Percentiles rank a stretch among this genome's conserved stretches.
phyloP scores from a whole-genome alignment of 2,797 vertebrate genomes.

The Liasis olivaceus region DNA sequence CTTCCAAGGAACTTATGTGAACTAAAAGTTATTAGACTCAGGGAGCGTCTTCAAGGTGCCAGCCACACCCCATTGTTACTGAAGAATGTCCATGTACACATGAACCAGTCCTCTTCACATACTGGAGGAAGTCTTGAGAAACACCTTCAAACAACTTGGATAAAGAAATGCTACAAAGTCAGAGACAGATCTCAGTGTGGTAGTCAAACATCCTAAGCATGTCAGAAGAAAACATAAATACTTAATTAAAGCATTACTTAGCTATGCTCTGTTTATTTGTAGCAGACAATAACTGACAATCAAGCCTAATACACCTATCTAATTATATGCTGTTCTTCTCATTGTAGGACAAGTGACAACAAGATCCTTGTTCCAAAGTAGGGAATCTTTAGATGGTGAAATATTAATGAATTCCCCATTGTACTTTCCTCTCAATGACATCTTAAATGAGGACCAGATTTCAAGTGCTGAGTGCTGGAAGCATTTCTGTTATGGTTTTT shows the following conservation, averaged over 20 bases:
- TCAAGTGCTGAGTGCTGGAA: constrained; percentile 64
- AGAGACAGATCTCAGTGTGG: constrained; percentile 4
- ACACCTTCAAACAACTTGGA: neutral
- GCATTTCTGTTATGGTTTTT: constrained; percentile 52
- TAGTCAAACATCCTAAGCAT: constrained; percentile 33
- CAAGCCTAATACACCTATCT: constrained; percentile 61
- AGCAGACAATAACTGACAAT: constrained; percentile 58
- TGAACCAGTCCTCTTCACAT: neutral
- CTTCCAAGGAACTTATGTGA: too few species aligned
- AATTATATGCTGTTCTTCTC: constrained; percentile 65
- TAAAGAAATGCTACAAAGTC: constrained; percentile 20
- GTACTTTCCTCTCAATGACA: constrained; percentile 63
- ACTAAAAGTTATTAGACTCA: too few species aligned
- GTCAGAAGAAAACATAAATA: constrained; percentile 43
- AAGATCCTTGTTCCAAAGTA: constrained; percentile 67
- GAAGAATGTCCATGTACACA: neutral
- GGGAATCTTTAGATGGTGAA: constrained; percentile 65
- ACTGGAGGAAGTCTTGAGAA: neutral
- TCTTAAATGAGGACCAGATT: constrained; percentile 70
- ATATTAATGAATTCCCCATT: constrained; percentile 71
- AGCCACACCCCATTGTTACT: too few species aligned
- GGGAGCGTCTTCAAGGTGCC: too few species aligned
- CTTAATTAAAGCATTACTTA: constrained; percentile 55
- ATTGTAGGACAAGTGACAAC: constrained; percentile 63
- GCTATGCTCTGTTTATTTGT: constrained; percentile 49